A percentile compares a stretch with the other conserved stretches of the same genome.
phyloP scores from a whole-genome alignment of 2,113 vertebrate species.

The Xiphorhynchus elegans region DNA sequence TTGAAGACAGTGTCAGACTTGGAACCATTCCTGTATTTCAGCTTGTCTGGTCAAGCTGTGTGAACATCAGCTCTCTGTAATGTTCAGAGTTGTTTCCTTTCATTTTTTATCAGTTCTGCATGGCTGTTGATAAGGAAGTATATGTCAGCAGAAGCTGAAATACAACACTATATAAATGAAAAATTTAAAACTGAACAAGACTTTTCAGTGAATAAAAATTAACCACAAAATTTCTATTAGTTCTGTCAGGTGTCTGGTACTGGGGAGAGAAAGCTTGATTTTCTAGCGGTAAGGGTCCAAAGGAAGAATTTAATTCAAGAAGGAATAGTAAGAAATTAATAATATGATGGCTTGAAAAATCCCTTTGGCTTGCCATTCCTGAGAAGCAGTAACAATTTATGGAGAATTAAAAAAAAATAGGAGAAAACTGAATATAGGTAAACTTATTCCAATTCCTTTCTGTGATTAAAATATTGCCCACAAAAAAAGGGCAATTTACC shows the following conservation, averaged over 20 bases:
- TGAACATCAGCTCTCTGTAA: rapidly evolving
- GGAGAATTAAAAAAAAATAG: background rate
- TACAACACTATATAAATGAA: background rate
- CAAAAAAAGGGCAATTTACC: background rate
- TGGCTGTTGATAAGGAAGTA: background rate
- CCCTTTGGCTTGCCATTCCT: background rate
- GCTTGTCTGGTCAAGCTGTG: background rate
- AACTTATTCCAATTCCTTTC: background rate
- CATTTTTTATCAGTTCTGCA: background rate
- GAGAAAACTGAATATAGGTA: background rate
- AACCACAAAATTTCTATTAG: rapidly evolving
- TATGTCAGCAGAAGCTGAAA: background rate
- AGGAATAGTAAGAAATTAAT: background rate
- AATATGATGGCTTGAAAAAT: background rate
- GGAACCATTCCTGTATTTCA: background rate
- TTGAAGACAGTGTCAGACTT: background rate
- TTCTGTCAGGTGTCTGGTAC: background rate
- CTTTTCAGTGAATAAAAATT: background rate
- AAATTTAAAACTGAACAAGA: background rate
- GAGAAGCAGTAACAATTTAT: background rate
- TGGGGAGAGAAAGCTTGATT: background rate
- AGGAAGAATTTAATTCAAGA: background rate
- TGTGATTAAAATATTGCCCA: background rate
- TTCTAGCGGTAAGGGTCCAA: background rate
- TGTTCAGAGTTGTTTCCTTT: background rate